Evolutionary conservation across 1,140 invertebrate genomes (phyloP), one percentile per base, ranked within the genome.

Genomic region (Drosophila kurseongensis): DNA sequence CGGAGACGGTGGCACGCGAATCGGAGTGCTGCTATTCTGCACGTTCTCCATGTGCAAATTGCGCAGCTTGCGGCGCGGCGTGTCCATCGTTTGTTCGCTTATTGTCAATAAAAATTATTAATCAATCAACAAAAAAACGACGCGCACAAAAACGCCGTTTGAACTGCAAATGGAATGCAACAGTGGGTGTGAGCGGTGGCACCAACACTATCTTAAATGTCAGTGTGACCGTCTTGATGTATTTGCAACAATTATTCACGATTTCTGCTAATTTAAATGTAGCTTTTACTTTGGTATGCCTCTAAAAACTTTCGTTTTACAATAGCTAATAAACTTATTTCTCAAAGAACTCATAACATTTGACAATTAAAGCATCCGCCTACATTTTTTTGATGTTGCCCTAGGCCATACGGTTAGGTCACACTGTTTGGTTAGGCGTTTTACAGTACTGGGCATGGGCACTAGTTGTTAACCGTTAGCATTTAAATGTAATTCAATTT

Each of bases 1-100:
- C 27, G 91, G 91, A 0, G 91, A 91, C 18, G 91, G 75, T 18
- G 91, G 91, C 6, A 92, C 85, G 52, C 60, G 56, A n/a, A 92
- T 58, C 9, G 91, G 91, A 7, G 91, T 92, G 51, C 78, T 80
- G n/a, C 67, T 71, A 50, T 76, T 78, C 35, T 81, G 79, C 4
- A 91, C 69, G 44, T 91, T 91, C 54, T 84, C 78, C 59, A 92
- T 45, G 29, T 92, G 89, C 52, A 84, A 50, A 38, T 86, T 89
- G 38, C 90, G 80, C 50, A 81, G 60, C 58, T 79, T 74, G n/a
- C 81, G 84, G 14, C 76, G 75, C 36, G 91, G 91, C 5, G 91
- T 91, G 5, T 92, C 78, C 89, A 91, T 91, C 38, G 23, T 50
- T 57, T 18, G n/a, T 18, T 6, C 12, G 12, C 40, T 14, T 41